Conservation (phyloP, 2,888 invertebrate species). For the Drosophila paramelanica region DNA sequence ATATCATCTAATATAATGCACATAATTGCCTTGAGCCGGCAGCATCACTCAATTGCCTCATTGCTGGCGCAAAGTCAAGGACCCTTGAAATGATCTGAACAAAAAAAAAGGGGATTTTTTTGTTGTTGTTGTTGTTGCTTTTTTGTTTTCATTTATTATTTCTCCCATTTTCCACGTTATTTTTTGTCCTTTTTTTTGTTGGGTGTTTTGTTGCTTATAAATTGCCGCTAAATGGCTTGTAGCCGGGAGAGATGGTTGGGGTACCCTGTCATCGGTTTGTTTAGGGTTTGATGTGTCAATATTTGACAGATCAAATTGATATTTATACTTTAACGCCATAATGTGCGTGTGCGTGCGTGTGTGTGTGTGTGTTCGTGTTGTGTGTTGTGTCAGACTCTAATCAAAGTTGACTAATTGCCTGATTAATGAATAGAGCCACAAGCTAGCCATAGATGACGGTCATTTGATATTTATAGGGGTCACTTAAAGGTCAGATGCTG, state of each 20-base stretch:
- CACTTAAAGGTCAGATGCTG: slow-evolving; percentile 24
- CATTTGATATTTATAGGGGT: slow-evolving; percentile 40
- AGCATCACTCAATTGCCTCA: slow-evolving; percentile 65
- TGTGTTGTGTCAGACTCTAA: slow-evolving; percentile 56
- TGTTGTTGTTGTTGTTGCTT: slow-evolving; percentile 25
- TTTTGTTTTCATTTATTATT: slow-evolving; percentile 73
- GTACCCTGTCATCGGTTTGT: slow-evolving; percentile 82
- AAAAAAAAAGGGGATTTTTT: slow-evolving; percentile 31
- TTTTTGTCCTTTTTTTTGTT: slow-evolving; percentile 61
- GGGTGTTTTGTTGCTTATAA: slow-evolving; percentile 79
- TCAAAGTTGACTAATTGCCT: slow-evolving; percentile 68
- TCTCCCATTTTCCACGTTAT: slow-evolving; percentile 64
- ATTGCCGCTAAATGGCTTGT: slow-evolving; percentile 74
- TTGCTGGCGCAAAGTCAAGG: slow-evolving; percentile 81
- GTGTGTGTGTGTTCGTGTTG: slow-evolving; percentile 22
- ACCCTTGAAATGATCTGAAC: slow-evolving; percentile 83
- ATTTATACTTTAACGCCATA: slow-evolving; percentile 71
- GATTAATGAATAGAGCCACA: slow-evolving; percentile 54
- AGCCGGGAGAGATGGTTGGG: slow-evolving; percentile 33
- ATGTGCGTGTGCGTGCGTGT: slow-evolving; percentile 34
- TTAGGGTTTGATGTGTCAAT: slow-evolving; percentile 84
- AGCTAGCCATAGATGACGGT: slow-evolving; percentile 30
- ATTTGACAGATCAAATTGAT: slow-evolving; percentile 83
- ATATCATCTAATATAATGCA: slow-evolving; percentile 49
- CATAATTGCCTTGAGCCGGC: slow-evolving; percentile 50